phyloP scores from a whole-genome alignment of 2,113 vertebrate species.

The Rhynchopsitta pachyrhyncha region DNA sequence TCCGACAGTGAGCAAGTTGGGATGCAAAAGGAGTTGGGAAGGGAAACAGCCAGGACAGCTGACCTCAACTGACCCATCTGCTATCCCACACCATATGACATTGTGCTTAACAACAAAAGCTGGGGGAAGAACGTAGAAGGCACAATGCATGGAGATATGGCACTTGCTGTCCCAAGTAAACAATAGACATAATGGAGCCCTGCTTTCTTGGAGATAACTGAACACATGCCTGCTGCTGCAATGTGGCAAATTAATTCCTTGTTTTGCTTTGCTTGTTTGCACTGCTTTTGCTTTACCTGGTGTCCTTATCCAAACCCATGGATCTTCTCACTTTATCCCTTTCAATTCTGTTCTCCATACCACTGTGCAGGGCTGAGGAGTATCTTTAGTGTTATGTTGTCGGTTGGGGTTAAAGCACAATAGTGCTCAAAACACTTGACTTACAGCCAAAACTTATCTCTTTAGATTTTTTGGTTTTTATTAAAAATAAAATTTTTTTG shows the following conservation, averaged over 20 bases:
- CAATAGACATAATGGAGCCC: fast-evolving
- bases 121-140: not conserved
- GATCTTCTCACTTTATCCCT: not conserved
- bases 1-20: fast-evolving
- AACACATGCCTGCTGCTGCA: not conserved
- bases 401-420: not conserved
- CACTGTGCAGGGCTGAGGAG: fast-evolving
- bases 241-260: not conserved
- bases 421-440: not conserved
- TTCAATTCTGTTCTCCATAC: not conserved
- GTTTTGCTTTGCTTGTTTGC: not conserved
- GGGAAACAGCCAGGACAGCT: not conserved
- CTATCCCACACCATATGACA: too few species aligned
- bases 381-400: not conserved
- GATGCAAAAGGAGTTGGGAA: not conserved
- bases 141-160: fast-evolving
- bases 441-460: not conserved
- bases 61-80: not conserved
- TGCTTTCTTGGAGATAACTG: not conserved
- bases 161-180: not conserved
- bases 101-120: not conserved
- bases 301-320: not conserved
- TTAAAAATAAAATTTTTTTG: not conserved
- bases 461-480: not conserved
- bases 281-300: not conserved